Base-by-base conservation (phyloP, 2,888 invertebrate genomes). In the Artemia sp. region DNA sequence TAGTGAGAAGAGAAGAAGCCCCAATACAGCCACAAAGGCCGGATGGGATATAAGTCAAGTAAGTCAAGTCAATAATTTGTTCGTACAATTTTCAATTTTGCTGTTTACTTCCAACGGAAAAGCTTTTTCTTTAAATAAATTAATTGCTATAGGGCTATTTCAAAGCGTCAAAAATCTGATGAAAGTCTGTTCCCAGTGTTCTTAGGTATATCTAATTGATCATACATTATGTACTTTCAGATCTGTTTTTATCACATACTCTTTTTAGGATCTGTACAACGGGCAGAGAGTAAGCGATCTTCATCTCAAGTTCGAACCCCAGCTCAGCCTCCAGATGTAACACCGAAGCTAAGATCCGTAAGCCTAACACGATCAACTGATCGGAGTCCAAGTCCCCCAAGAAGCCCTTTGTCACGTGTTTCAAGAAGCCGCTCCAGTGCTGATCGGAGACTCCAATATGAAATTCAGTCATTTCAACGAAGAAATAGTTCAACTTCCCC, bases 261-360 rank as follows among this genome's bases (percentile, higher is more conserved):
- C 24, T 24, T 10, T 58, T 58, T 24, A 58, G 64, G 64, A 19
- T 58, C 64, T 58, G 64, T 58, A 8, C n/a, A 24, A 58, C 64
- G 64, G 9, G 10, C 24, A 9, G 64, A 58, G n/a, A 58, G 64
- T 24, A n/a, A 24, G 8, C 64, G 64, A 19, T 58, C 64, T 2
- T 58, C 64, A 24, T 58, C 64, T n/a, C 64, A 58, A 58, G 64
- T 58, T 24, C 64, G 64, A 58, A n/a, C 10, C n/a, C 64, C 64
- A 24, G 24, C 64, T n/a, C 64, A 58, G 24, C 64, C 64, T n/a
- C 64, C 64, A 19, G 64, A 58, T 24, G 14, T 58, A 19, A 19
- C 64, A n/a, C 64, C 11, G 64, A 58, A 58, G 64, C 11, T 58
- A 58, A n/a, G 64, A 8, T 58, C 64, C 24, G 64, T 58, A 58